These are phyloP conservation scores for Bombyx mandarina DNA, from an alignment of 1,140 invertebrate genomes.

Conservation along the genomic window DNA sequence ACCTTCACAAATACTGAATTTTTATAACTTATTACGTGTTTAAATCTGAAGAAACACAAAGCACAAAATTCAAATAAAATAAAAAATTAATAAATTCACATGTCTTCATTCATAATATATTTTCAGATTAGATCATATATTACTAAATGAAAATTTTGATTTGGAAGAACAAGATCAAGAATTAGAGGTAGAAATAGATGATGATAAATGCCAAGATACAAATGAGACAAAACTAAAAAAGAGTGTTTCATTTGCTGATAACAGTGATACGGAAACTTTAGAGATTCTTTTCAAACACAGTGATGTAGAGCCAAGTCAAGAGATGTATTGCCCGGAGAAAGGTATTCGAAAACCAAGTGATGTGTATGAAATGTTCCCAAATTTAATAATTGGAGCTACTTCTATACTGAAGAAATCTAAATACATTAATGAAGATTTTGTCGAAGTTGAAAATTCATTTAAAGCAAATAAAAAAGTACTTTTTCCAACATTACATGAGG, in stretches of 20 bases:
- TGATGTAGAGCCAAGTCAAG: conserved; percentile 22
- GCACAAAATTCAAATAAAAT: no score
- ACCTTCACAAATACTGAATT: no score
- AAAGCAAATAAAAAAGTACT: conserved; percentile 4
- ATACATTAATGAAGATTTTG: conserved; percentile 13
- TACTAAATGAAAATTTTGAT: conserved; percentile 29
- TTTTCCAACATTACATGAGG: conserved; percentile 3
- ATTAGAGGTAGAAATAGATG: conserved; percentile 2
- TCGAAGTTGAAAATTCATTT: conserved; percentile 1
- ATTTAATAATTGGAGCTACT: conserved; percentile 38
- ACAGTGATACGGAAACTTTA: conserved; percentile 46
- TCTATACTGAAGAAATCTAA: conserved; percentile 62
- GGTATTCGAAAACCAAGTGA: conserved; percentile 58
- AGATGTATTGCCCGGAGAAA: conserved; percentile 31
- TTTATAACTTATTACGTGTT: no score
- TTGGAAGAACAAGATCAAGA: no score
- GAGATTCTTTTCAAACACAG: conserved; percentile 55
- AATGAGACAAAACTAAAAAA: conserved; percentile 25
- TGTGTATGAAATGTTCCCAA: conserved; percentile 44
- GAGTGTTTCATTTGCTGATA: conserved; percentile 55
- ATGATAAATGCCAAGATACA: conserved; percentile 13
- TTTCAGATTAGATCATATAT: conserved; percentile 45
- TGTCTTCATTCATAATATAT: background rate
- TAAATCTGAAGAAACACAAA: no score
- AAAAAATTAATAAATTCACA: no score